phyloP scores from a whole-genome alignment of 2,113 vertebrate species.

The Rhynchomys soricoides region DNA sequence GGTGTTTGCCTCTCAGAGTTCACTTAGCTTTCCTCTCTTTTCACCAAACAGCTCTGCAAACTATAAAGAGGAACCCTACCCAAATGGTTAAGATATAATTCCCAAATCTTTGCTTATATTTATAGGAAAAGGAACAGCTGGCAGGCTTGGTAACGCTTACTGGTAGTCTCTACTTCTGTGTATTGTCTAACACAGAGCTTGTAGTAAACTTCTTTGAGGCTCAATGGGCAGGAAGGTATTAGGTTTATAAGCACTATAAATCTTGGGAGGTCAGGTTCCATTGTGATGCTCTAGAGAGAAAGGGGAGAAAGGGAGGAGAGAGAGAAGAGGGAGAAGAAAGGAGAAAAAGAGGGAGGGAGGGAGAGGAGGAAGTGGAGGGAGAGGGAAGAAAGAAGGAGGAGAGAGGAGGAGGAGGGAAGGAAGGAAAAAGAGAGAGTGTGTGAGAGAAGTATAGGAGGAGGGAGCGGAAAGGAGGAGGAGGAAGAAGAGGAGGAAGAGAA shows the following conservation, averaged over 20 bases:
- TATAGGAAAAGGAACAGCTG: neutral
- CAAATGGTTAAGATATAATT: neutral
- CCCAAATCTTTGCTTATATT: neutral
- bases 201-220: neutral
- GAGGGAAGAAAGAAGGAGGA: neutral
- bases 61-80: neutral
- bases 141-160: neutral
- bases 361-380: accelerated
- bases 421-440: neutral
- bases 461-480: too few relatives aligned
- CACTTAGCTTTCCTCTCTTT: neutral
- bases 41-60: neutral
- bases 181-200: neutral
- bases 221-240: neutral
- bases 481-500: accelerated
- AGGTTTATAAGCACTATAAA: neutral
- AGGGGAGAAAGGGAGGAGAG: neutral
- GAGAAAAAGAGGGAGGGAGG: accelerated
- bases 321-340: neutral
- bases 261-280: neutral
- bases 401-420: accelerated
- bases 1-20: neutral
- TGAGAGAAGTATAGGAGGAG: too few relatives aligned
- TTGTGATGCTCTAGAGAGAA: neutral
- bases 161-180: neutral